These are phyloP conservation scores for Amphimallon solstitiale DNA, from an alignment of 2,888 invertebrate genomes.

Conservation along the genomic window DNA sequence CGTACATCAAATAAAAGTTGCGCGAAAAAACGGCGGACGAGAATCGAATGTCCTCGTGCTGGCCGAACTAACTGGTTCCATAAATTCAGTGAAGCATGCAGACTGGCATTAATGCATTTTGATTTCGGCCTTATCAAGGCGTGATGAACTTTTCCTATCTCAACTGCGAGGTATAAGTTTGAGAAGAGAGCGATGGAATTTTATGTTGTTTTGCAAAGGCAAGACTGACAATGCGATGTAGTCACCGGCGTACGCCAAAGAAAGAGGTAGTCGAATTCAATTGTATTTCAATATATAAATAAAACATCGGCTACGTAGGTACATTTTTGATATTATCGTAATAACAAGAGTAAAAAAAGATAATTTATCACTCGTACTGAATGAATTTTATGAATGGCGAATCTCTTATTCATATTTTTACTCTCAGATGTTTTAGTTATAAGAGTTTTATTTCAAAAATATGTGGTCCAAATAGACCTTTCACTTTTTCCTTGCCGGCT, in stretches of 20 bases:
- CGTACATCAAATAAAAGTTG: conserved; percentile 46
- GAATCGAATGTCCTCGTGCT: conserved; percentile 42
- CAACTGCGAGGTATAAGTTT: conserved; percentile 16
- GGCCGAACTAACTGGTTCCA: conserved; percentile 42
- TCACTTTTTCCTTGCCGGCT: not conserved
- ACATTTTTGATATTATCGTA: conserved; percentile 21
- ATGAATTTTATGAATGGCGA: conserved; percentile 29
- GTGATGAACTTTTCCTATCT: conserved; percentile 20
- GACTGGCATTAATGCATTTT: conserved; percentile 31
- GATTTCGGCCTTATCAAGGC: conserved; percentile 28
- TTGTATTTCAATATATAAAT: conserved; percentile 26
- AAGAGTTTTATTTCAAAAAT: not conserved
- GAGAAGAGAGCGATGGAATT: conserved; percentile 8
- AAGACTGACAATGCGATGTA: not conserved
- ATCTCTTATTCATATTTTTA: conserved; percentile 28
- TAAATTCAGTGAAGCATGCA: conserved; percentile 41
- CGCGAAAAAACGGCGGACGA: conserved; percentile 41
- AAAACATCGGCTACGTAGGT: conserved; percentile 19
- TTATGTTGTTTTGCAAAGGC: conserved; percentile 15
- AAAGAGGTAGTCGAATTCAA: conserved; percentile 8
- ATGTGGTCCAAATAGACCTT: conserved; percentile 18
- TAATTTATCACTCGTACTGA: conserved; percentile 25
- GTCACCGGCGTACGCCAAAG: conserved; percentile 11
- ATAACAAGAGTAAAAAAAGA: conserved; percentile 12
- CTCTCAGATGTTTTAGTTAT: conserved; percentile 4